Evolutionary conservation across 2,797 vertebrate species (phyloP).

Genomic region (Mormyrops boulengeri): DNA sequence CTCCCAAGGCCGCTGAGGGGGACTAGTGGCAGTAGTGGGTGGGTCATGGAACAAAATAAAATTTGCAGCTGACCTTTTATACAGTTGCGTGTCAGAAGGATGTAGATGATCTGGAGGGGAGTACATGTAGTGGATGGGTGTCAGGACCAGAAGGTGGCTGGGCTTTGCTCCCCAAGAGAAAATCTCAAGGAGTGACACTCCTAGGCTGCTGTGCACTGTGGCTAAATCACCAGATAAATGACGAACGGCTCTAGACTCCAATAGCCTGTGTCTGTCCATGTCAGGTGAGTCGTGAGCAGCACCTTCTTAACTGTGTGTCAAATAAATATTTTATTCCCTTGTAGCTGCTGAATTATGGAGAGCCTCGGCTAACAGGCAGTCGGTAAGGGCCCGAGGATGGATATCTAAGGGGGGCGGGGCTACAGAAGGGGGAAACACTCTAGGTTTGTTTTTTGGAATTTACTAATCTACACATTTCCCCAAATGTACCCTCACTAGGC

Average conservation of each 20-base stretch:
- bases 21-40: neutral
- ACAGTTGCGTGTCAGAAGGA: neutral
- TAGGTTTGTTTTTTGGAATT: neutral
- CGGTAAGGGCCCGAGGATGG: conserved; percentile 26
- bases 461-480: neutral
- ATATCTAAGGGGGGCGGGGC: neutral
- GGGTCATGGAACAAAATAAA: neutral
- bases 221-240: neutral
- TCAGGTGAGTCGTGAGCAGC: conserved; percentile 43
- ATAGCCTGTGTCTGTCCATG: no score
- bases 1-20: neutral
- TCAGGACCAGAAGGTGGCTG: neutral
- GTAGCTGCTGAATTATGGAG: conserved; percentile 47
- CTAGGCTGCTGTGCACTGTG: neutral
- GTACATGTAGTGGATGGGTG: neutral
- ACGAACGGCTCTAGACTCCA: neutral
- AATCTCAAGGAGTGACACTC: neutral
- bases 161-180: neutral
- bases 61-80: neutral
- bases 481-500: neutral
- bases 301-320: conserved; percentile 42
- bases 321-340: conserved; percentile 48
- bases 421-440: neutral
- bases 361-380: conserved; percentile 27
- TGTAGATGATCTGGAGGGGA: neutral